Base-by-base conservation (phyloP, 2,113 vertebrate genomes). In the Chloropsis hardwickii region DNA sequence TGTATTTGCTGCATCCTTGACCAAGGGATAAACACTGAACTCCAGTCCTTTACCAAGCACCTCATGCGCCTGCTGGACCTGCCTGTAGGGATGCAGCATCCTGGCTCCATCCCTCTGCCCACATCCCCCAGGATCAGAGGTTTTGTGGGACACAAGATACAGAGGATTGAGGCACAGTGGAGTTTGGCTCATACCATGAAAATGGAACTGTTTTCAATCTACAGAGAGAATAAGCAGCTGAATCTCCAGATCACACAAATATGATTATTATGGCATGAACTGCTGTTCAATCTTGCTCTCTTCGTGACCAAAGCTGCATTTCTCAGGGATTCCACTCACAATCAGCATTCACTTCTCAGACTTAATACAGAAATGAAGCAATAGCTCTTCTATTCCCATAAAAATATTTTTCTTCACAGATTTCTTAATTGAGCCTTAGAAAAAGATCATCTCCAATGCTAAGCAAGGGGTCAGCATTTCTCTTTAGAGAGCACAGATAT, bases 41-140 rank as follows among this genome's bases (percentile, higher is more conserved):
- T 24, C 11, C 18, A 14, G 2, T 0, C 11, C 72, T 7, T 20
- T 21, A 9, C 1, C 1, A 9, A 31, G 25, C 61, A 13, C 10
- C 24, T 33, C 9, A 0, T 1, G 11, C 11, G 47, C 40, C 45
- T 31, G 44, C 65, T 17, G 2, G 2, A 2, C 45, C 65, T 25
- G 37, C 47, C 50, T 11, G 0, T 0, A 7, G 50, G 44, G 20
- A 20, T 25, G 19, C 37, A 5, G 18, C 20, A 14, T 11, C 6
- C 31, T 5, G 22, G 6, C 28, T 19, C n/a, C 81, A 31, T 24
- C 54, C 62, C 10, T 29, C 14, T 10, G 37, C 53, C 31, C 48
- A 24, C 10, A 1, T 1, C 13, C 35, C 5, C n/a, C 48, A 14
- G 40, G 19, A 24, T 3, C 58, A 62, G 37, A n/a, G 44, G 4